Percentiles rank a stretch among this genome's conserved stretches.
phyloP scores from a whole-genome alignment of 2,797 vertebrate species.

The Sorex maritimensis region DNA sequence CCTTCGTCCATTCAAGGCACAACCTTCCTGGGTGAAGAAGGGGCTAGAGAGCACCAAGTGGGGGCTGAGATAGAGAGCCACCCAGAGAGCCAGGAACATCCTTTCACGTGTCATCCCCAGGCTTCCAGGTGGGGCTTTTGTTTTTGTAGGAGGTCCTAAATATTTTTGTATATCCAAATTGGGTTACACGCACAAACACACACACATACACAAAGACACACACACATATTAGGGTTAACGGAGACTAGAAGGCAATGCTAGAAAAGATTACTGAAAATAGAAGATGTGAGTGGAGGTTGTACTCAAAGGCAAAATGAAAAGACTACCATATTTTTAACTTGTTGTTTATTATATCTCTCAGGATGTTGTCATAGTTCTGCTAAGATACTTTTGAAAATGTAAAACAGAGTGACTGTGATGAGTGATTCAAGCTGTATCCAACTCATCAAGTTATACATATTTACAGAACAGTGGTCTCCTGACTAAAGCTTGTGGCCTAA shows the following conservation, averaged over 20 bases:
- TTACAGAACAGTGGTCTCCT: neutral
- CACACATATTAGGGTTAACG: neutral
- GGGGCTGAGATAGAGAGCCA: no score
- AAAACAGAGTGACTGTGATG: neutral
- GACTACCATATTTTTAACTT: neutral
- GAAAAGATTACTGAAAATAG: neutral
- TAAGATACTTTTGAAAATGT: neutral
- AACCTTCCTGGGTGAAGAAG: no score
- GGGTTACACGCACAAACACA: no score
- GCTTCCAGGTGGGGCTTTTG: neutral
- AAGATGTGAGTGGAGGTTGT: fast-evolving
- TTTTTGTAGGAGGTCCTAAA: neutral
- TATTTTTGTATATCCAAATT: neutral
- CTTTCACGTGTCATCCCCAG: no score
- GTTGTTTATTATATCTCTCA: constrained; percentile 36
- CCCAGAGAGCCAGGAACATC: no score
- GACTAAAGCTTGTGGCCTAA: neutral
- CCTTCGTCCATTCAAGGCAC: no score
- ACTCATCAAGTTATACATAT: neutral
- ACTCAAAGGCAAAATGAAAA: neutral
- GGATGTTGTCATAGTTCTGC: neutral
- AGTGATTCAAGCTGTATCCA: neutral
- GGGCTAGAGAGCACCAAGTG: no score
- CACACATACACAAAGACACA: no score
- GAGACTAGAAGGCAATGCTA: neutral